Base-by-base conservation (phyloP, 2,888 invertebrate genomes). In the Penaeus monodon region DNA sequence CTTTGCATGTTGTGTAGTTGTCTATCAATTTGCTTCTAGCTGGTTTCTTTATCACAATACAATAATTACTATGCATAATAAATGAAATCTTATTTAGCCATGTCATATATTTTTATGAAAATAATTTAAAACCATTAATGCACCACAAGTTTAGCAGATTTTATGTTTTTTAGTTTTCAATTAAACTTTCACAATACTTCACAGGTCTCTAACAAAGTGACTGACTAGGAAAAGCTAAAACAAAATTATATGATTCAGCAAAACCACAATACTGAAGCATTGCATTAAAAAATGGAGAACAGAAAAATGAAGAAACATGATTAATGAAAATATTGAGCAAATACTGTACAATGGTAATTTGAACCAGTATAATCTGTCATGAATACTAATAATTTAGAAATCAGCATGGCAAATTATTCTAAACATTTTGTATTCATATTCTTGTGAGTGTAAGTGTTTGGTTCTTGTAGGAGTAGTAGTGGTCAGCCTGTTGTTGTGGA, bases 1-100 rank as follows among this genome's bases (percentile, higher is more conserved):
- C 86, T 78, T 49, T 74, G 64, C 68, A 29, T 74, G 73, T 64
- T 17, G 68, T 66, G 66, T 84, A 66, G 33, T 64, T 74, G 78
- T 33, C 38, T 22, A 29, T 38, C 38, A 29, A 33, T 73, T 73
- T 73, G 27, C 73, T 73, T 73, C 73, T 29, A 73, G 38, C 27
- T 73, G 73, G 38, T 73, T n/a, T 73, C 27, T 12, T 22, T 24
- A 38, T 38, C 27, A 73, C 33, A 27, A 73, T 38, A 38, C 33
- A 73, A 38, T 73, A 27, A 73, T 14, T 73, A 22, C 24, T 38
- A 73, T 33, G 33, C 20, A 10, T 33, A 73, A 73, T n/a, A 38
- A 73, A 20, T 73, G 33, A 12, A 10, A 29, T 22, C 12, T 73
- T 73, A 38, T 27, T 29, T 73, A 33, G 38, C 6, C 38, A 38